Percentiles rank a stretch among this genome's conserved stretches.
These are phyloP conservation scores for Phragmatobia fuliginosa DNA, from an alignment of 2,888 invertebrate genomes.

Conservation along the genomic window DNA sequence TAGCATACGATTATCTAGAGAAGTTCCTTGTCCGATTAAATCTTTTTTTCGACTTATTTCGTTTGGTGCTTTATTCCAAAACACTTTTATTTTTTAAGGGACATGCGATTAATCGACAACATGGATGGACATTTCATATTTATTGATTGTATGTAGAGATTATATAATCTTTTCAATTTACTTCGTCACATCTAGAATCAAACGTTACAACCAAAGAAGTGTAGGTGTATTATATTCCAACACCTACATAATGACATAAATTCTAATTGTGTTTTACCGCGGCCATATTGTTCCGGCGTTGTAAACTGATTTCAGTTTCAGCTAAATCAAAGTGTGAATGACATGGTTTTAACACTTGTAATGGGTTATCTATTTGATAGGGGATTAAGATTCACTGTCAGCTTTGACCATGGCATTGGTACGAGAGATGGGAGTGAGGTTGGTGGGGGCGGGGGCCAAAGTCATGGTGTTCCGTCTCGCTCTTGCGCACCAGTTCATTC, in stretches of 20 bases:
- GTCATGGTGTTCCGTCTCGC: slow-evolving; percentile 62
- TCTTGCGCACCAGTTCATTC: slow-evolving; percentile 82
- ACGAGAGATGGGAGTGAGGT: slow-evolving; percentile 35
- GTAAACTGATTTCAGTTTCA: slow-evolving; percentile 48
- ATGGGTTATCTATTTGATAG: slow-evolving; percentile 76
- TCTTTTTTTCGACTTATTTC: neutral
- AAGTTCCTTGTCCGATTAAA: slow-evolving; percentile 2
- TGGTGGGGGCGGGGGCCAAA: slow-evolving; percentile 14
- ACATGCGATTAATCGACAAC: neutral
- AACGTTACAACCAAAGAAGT: neutral
- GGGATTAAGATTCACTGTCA: slow-evolving; percentile 70
- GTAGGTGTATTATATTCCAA: slow-evolving; percentile 1
- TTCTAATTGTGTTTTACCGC: slow-evolving; percentile 25
- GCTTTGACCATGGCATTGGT: slow-evolving; percentile 81
- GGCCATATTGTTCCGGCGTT: slow-evolving; percentile 20
- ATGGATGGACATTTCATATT: neutral
- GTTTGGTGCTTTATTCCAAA: neutral
- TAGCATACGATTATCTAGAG: slow-evolving; percentile 12
- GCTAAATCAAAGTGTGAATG: slow-evolving; percentile 53
- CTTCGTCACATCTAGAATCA: neutral
- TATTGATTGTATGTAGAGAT: neutral
- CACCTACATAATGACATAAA: slow-evolving; percentile 18
- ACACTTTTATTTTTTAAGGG: neutral
- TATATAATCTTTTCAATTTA: no score
- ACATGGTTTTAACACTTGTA: slow-evolving; percentile 64